Evolutionary conservation across 2,113 vertebrate genomes (phyloP), one percentile per base, ranked within the genome.

Genomic region (Malaclemys terrapin): DNA sequence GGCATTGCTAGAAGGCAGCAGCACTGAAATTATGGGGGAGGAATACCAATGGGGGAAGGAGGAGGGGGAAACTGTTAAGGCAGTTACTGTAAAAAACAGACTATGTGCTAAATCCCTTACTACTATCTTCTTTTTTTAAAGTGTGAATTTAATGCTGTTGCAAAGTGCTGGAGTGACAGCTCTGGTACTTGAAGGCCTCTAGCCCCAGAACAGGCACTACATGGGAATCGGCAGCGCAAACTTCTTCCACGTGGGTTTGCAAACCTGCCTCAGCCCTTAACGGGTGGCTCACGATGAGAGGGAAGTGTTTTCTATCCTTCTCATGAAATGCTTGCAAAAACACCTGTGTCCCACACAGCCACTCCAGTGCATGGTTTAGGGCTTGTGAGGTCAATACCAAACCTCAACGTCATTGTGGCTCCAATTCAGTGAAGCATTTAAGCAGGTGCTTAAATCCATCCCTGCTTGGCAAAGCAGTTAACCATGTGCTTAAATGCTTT

Each of bases 261-360:
- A 92, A 78, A 89, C 4, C 0, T 17, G 1, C 45, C 50, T 80
- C 24, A 19, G 5, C 17, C 53, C 31, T 47, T 87, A 11, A 12
- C 0, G 0, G 5, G 4, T 1, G 5, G 4, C 12, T 27, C 82
- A 4, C 0, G 0, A 1, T 0, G 0, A 5, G 20, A 6, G 49
- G 1, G 4, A 31, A 91, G 89, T 45, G n/a, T 38, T 29, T 25
- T 7, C 6, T 47, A 47, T 13, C 38, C 38, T 47, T 22, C 19
- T 14, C 75, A 47, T 47, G 12, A 14, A 78, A 47, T 16, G 42
- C 24, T 25, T 47, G 10, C 38, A 45, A 31, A 69, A 20, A 17
- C 19, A 2, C 16, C 24, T 13, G 10, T 76, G 22, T 76, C 42
- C 25, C 75, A 27, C 9, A 11, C 5, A 52, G 11, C 3, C 17